Percentiles rank a stretch among this genome's conserved stretches.
phyloP scores from a whole-genome alignment of 2,113 vertebrate species.

The Vanacampus margaritifer region DNA sequence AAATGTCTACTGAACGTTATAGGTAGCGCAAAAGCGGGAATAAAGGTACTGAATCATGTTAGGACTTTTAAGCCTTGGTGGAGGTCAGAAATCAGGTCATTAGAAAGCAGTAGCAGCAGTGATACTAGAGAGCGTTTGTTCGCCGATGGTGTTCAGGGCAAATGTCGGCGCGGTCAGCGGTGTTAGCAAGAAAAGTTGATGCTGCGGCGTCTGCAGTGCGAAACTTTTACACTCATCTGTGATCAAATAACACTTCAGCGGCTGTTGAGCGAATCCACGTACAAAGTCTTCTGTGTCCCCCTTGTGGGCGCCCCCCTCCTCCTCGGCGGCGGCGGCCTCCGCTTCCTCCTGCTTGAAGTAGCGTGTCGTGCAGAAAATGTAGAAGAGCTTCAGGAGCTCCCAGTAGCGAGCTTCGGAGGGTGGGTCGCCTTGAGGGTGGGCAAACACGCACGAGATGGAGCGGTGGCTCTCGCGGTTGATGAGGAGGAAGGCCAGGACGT shows the following conservation, averaged over 20 bases:
- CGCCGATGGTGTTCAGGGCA: constrained; percentile 75
- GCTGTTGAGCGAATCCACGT: constrained; percentile 65
- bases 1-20: no score
- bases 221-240: constrained; percentile 77
- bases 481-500: constrained; percentile 79
- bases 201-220: constrained; percentile 74
- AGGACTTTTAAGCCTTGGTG: background rate
- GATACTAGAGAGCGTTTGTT: constrained; percentile 71
- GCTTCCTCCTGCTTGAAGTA: constrained; percentile 78
- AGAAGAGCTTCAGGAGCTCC: constrained; percentile 79
- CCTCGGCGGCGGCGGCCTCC: constrained; percentile 37
- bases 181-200: constrained; percentile 78
- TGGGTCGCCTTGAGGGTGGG: background rate
- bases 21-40: background rate
- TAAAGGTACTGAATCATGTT: background rate
- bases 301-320: constrained; percentile 7
- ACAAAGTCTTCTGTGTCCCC: constrained; percentile 73
- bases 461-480: constrained; percentile 81
- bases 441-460: constrained; percentile 70
- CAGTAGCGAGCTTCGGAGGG: constrained; percentile 63
- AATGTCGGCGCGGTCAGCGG: constrained; percentile 77
- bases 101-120: constrained; percentile 66
- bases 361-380: constrained; percentile 70
- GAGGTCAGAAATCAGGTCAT: background rate
- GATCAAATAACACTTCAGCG: constrained; percentile 76